These are phyloP conservation scores for Neopelma chrysocephalum DNA, from an alignment of 2,797 vertebrate genomes.

Conservation along the genomic window DNA sequence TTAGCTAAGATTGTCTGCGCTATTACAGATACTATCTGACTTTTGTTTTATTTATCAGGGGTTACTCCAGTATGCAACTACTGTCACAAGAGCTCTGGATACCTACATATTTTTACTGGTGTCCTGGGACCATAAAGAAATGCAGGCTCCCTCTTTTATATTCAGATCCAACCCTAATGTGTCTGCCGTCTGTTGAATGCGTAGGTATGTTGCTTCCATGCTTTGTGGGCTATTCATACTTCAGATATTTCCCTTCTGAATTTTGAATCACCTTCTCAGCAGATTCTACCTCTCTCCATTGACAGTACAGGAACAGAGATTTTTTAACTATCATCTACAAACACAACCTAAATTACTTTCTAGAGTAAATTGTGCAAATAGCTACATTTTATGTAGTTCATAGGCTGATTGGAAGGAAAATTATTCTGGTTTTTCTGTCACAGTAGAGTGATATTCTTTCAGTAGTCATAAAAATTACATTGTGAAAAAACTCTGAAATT, in stretches of 20 bases:
- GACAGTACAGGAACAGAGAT: not conserved
- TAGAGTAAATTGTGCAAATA: not conserved
- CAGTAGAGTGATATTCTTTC: not conserved
- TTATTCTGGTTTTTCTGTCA: not conserved
- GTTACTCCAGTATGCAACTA: not conserved
- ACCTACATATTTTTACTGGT: not conserved
- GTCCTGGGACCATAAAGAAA: not conserved
- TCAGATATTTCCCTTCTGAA: not conserved
- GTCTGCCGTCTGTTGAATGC: not conserved
- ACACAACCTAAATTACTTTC: not conserved
- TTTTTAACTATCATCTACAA: not conserved
- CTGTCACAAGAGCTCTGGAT: not conserved
- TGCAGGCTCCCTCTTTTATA: not conserved
- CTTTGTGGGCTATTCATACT: not conserved
- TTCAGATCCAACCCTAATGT: not conserved
- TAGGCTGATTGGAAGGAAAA: not conserved
- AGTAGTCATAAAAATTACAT: not conserved
- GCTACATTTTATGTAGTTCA: not conserved
- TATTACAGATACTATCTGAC: not conserved
- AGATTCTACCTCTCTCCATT: not conserved
- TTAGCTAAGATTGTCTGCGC: not conserved
- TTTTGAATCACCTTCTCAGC: not conserved
- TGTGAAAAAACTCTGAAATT: not conserved
- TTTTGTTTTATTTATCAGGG: not conserved
- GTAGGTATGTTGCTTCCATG: not conserved